Base-by-base conservation (phyloP, 1,140 invertebrate species). In the Scaptomyza graminum region DNA sequence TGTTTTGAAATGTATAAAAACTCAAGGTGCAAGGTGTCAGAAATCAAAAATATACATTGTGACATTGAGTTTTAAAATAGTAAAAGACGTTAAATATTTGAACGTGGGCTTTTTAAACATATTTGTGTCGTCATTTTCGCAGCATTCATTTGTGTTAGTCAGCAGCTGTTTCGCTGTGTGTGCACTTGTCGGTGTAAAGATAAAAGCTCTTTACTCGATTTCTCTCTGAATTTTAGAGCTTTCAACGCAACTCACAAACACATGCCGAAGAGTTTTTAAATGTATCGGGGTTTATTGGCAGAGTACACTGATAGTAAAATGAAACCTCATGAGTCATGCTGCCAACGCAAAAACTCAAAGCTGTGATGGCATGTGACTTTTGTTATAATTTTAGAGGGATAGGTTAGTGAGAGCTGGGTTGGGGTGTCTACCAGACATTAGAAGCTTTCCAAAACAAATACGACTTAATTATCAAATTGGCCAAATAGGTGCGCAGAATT, bases 241-340 rank as follows among this genome's bases (percentile, higher is more conserved):
- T 79, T 37, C 7, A 50, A 46, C 50, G 56, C 44, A 22, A 28
- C 43, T 43, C 16, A 18, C 22, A 34, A 18, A 22, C 39, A 60
- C 49, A 52, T 54, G 8, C 46, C 25, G 13, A 50, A 39, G 43
- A 18, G 44, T 31, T 9, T 43, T 34, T 0, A n/a, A 11, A 31
- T 18, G 31, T 46, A 41, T 8, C n/a, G n/a, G 7, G 28, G 34
- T 25, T 25, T 43, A 28, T 25, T 43, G 25, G 2, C n/a, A 56
- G 6, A 28, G 9, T 46, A 22, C 11, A 69, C 64, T 44, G 74
- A 64, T 66, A 31, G 13, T 52, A 62, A 41, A 78, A 67, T 66
- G 83, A 88, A 79, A 31, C 1, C 16, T 28, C 79, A 79, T 88
- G 83, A 88, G 83, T 88, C 83, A 88, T 57, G 79, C 65, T 88